phyloP scores from a whole-genome alignment of 2,113 vertebrate species.

The Xyliphius kryptos region DNA sequence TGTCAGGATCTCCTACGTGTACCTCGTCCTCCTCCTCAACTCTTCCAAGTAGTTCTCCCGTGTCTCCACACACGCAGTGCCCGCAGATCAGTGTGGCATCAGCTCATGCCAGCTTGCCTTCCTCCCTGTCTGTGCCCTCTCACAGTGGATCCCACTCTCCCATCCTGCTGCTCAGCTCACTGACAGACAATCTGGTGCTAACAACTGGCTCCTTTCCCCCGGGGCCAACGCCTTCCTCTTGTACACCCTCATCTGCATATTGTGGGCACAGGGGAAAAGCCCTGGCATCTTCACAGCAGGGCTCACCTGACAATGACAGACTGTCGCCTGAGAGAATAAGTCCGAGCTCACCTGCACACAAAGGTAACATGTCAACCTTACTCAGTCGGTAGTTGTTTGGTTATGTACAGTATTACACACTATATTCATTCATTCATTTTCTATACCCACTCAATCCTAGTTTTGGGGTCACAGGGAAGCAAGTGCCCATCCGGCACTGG shows the following conservation, averaged over 20 bases:
- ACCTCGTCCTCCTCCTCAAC: no score
- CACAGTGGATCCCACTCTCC: conserved; percentile 35
- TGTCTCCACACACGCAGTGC: conserved; percentile 20
- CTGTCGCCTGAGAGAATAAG: conserved; percentile 74
- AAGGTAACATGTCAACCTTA: no score
- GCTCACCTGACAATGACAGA: conserved; percentile 56
- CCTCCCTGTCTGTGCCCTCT: conserved; percentile 22
- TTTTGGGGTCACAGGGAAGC: no score
- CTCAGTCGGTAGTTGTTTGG: no score
- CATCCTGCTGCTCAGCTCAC: conserved; percentile 35
- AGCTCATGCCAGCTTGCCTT: conserved; percentile 23
- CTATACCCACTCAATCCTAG: no score
- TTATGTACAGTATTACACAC: no score
- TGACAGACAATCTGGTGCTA: conserved; percentile 36
- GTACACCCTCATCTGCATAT: conserved; percentile 14
- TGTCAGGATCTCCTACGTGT: no score
- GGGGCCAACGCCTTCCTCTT: conserved; percentile 13
- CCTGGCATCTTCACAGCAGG: conserved; percentile 14
- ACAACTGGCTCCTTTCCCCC: no score
- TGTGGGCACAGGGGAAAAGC: conserved; percentile 29
- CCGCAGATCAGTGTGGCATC: conserved; percentile 39
- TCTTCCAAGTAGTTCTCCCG: no score
- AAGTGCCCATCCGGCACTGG: no score
- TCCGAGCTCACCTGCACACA: conserved; percentile 69
- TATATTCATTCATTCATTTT: no score